Evolutionary conservation across 2,797 vertebrate genomes (phyloP).

Genomic region (Diceros bicornis): DNA sequence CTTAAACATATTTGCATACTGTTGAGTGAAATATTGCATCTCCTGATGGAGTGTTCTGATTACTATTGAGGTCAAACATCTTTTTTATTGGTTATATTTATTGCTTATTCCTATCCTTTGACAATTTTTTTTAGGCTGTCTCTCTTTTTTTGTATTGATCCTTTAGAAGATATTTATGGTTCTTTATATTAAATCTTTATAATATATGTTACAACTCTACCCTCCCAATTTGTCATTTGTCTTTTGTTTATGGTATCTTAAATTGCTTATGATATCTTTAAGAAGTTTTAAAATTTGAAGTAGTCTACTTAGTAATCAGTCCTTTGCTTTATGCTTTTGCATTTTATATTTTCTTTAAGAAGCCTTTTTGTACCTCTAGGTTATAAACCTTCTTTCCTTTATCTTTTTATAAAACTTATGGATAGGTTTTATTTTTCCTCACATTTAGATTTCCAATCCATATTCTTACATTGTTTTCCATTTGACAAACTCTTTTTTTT

Average conservation of each 20-base stretch:
- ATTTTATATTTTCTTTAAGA: background rate
- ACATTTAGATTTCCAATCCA: background rate
- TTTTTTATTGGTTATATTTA: background rate
- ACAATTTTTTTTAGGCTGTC: background rate
- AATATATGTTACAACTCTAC: background rate
- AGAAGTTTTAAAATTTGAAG: background rate
- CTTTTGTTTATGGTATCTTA: background rate
- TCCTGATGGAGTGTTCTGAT: background rate
- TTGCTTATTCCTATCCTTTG: background rate
- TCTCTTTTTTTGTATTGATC: background rate
- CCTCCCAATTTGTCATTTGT: background rate
- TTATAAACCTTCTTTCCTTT: background rate
- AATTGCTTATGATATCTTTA: conserved; percentile 4
- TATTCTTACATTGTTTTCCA: background rate
- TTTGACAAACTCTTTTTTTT: background rate
- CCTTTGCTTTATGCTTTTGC: background rate
- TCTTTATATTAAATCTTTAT: background rate
- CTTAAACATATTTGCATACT: background rate
- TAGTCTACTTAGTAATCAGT: conserved; percentile 11
- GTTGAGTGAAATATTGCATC: background rate
- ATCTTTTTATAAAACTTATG: background rate
- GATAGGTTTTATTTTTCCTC: background rate
- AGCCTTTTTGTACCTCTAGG: background rate
- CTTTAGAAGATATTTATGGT: background rate
- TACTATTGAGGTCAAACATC: background rate